These are phyloP conservation scores for Artibeus lituratus DNA, from an alignment of 2,797 vertebrate species.

Conservation along the genomic window DNA sequence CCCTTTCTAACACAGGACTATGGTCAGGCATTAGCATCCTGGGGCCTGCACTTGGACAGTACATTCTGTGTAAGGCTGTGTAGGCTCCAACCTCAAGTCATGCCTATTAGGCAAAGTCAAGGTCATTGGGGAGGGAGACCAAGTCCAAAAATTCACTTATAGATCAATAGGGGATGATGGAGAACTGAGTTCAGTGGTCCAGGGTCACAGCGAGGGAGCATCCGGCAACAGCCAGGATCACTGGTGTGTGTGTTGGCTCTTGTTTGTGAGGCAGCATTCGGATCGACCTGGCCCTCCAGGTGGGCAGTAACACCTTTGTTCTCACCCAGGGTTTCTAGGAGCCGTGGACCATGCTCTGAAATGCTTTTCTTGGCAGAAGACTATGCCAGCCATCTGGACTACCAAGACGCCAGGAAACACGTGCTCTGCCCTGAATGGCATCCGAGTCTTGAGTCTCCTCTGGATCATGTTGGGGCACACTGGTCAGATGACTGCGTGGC, in stretches of 20 bases:
- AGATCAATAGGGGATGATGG: background rate
- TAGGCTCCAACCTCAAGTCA: background rate
- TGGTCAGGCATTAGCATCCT: background rate
- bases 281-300: background rate
- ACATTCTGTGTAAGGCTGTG: background rate
- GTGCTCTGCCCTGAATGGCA: slow-evolving; percentile 86
- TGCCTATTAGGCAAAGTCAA: background rate
- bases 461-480: slow-evolving; percentile 92
- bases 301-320: background rate
- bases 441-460: slow-evolving; percentile 88
- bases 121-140: background rate
- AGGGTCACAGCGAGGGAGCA: background rate
- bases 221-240: background rate
- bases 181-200: background rate
- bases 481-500: slow-evolving; percentile 85
- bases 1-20: background rate
- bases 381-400: slow-evolving; percentile 76
- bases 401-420: slow-evolving; percentile 43
- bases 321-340: slow-evolving; percentile 56
- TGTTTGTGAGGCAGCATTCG: accelerated
- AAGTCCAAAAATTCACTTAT: background rate
- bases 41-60: background rate
- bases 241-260: background rate
- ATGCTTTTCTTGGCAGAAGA: slow-evolving; percentile 85
- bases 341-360: slow-evolving; percentile 74